Conservation (phyloP, 2,888 invertebrate genomes). For the Arge pagana region DNA sequence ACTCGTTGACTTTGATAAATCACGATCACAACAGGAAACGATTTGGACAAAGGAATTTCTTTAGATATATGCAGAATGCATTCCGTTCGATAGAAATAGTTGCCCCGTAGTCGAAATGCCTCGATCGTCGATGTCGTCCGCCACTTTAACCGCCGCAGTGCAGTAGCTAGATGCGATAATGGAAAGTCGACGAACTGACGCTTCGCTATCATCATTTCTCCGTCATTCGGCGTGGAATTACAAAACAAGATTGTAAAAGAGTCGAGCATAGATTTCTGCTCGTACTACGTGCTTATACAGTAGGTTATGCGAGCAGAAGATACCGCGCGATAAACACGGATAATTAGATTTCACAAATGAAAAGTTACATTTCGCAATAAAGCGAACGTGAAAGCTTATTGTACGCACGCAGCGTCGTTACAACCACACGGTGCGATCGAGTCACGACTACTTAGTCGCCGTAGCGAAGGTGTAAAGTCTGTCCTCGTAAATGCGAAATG, state of each 20-base stretch:
- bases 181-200: slow-evolving; percentile 7
- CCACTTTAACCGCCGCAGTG: too few species aligned
- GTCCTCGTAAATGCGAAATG: slow-evolving; percentile 19
- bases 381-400: slow-evolving; percentile 17
- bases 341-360: slow-evolving; percentile 30
- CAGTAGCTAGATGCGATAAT: too few species aligned
- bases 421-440: background rate
- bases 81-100: too few species aligned
- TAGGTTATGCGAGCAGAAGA: slow-evolving; percentile 20
- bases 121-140: too few species aligned
- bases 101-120: too few species aligned
- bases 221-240: slow-evolving; percentile 6
- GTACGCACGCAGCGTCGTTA: background rate
- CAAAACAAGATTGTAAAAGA: slow-evolving; percentile 23
- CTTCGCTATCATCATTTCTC: background rate
- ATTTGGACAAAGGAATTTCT: too few species aligned
- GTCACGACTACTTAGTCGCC: too few species aligned
- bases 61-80: too few species aligned
- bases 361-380: slow-evolving; percentile 29
- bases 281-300: slow-evolving; percentile 4
- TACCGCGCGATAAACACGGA: slow-evolving; percentile 28
- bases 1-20: too few species aligned
- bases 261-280: slow-evolving; percentile 10
- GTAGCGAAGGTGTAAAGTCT: too few species aligned
- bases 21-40: too few species aligned